These are phyloP conservation scores for Callitettix versicolor DNA, from an alignment of 1,140 invertebrate genomes.

Conservation along the genomic window DNA sequence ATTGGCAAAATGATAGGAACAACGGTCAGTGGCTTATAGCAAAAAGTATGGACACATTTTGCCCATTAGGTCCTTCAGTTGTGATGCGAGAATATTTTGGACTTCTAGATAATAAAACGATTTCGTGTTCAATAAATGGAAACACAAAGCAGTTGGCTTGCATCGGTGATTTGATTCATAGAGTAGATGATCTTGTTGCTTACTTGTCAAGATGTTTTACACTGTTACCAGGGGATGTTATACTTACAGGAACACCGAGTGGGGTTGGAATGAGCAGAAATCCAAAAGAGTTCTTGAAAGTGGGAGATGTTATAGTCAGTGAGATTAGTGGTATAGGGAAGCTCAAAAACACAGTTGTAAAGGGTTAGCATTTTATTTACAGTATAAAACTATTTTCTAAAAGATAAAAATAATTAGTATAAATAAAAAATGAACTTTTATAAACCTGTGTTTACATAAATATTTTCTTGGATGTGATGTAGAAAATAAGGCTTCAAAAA, in stretches of 20 bases:
- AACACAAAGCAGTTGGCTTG: slow-evolving; percentile 69
- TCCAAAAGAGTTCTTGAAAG: slow-evolving; percentile 69
- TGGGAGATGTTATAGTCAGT: slow-evolving; percentile 68
- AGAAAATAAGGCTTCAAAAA: too few relatives aligned
- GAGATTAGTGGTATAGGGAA: slow-evolving; percentile 70
- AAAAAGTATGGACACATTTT: slow-evolving; percentile 76
- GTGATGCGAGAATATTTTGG: slow-evolving; percentile 62
- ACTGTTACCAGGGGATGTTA: slow-evolving; percentile 75
- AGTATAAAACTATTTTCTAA: too few relatives aligned
- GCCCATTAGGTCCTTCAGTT: slow-evolving; percentile 68
- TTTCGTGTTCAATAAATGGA: slow-evolving; percentile 68
- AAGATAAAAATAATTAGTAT: too few relatives aligned
- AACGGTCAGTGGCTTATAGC: slow-evolving; percentile 74
- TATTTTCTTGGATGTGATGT: too few relatives aligned
- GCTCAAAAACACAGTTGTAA: slow-evolving; percentile 43
- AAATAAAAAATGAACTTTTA: too few relatives aligned
- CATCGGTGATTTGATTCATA: slow-evolving; percentile 69
- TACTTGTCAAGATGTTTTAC: slow-evolving; percentile 76
- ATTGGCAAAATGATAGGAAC: slow-evolving; percentile 79
- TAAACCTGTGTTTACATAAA: too few relatives aligned
- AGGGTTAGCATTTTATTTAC: too few relatives aligned
- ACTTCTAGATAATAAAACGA: slow-evolving; percentile 59
- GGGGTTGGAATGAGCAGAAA: slow-evolving; percentile 71
- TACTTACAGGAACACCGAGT: slow-evolving; percentile 80
- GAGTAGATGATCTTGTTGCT: slow-evolving; percentile 64